Evolutionary conservation across 2,888 invertebrate genomes (phyloP).

Genomic region (Pachymerium ferrugineum): DNA sequence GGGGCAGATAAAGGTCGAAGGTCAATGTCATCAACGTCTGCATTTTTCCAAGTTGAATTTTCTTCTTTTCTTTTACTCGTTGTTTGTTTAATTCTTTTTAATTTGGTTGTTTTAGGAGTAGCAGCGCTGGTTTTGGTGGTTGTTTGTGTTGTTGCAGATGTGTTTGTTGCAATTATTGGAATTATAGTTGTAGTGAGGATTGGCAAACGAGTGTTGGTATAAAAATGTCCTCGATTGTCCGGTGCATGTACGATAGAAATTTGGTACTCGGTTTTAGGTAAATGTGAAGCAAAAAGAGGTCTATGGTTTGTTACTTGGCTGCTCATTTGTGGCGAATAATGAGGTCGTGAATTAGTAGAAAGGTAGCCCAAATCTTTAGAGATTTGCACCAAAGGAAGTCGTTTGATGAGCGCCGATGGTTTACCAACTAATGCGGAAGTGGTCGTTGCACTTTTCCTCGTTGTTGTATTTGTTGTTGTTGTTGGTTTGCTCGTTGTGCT

Average conservation of each 20-base stretch:
- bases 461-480: no score
- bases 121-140: not conserved
- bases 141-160: not conserved
- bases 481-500: no score
- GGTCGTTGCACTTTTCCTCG: no score
- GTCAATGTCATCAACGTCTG: not conserved
- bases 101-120: not conserved
- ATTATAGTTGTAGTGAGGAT: not conserved
- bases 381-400: not conserved
- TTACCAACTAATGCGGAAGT: no score
- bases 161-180: not conserved
- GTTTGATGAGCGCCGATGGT: no score
- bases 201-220: not conserved
- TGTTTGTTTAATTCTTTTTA: not conserved
- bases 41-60: not conserved
- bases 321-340: not conserved
- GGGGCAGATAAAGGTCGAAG: not conserved
- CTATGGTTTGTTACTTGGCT: no score
- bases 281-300: no score
- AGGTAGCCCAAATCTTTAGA: not conserved
- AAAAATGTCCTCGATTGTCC: not conserved
- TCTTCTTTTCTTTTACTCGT: not conserved
- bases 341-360: not conserved
- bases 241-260: not conserved
- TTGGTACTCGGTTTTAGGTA: not conserved